A percentile compares a stretch with the other conserved stretches of the same genome.
Conservation (phyloP, 1,140 invertebrate genomes). For the Tetranychus cinnabarinus region DNA sequence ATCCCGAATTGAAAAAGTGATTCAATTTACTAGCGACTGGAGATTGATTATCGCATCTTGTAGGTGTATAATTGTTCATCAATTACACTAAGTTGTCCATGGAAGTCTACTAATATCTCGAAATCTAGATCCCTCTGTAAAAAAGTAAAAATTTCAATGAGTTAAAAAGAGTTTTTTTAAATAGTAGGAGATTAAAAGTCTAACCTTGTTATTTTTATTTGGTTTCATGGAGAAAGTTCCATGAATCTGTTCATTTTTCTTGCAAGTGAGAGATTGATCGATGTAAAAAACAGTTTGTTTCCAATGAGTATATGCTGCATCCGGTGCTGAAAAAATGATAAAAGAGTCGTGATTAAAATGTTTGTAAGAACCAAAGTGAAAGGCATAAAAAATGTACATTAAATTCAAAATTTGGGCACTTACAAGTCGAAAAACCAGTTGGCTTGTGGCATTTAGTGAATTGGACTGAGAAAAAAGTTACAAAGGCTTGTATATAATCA, state of each 20-base stretch:
- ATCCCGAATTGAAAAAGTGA: no score
- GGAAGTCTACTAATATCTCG: conserved; percentile 71
- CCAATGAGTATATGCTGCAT: conserved; percentile 94
- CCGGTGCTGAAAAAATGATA: conserved; percentile 37
- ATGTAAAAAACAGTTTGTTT: conserved; percentile 99
- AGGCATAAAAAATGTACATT: background rate
- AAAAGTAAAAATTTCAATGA: conserved; percentile 3
- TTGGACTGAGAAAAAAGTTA: conserved; percentile 96
- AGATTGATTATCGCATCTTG: conserved; percentile 63
- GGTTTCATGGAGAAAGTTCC: conserved; percentile 81
- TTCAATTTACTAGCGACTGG: no score
- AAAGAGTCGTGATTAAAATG: background rate
- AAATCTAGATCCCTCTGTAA: conserved; percentile 75
- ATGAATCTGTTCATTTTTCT: conserved; percentile 57
- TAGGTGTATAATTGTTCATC: conserved; percentile 66
- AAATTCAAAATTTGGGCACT: background rate
- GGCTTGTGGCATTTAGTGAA: conserved; percentile 98
- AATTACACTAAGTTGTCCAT: conserved; percentile 74
- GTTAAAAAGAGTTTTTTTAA: background rate
- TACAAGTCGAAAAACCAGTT: conserved; percentile 84
- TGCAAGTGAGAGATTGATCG: conserved; percentile 57
- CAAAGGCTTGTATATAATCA: conserved; percentile 91
- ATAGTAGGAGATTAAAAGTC: background rate
- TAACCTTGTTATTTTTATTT: conserved; percentile 68
- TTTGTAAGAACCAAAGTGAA: background rate